Evolutionary conservation across 1,140 invertebrate species (phyloP), one percentile per base, ranked within the genome.

Genomic region (Paramacrobiotus metropolitanus): DNA sequence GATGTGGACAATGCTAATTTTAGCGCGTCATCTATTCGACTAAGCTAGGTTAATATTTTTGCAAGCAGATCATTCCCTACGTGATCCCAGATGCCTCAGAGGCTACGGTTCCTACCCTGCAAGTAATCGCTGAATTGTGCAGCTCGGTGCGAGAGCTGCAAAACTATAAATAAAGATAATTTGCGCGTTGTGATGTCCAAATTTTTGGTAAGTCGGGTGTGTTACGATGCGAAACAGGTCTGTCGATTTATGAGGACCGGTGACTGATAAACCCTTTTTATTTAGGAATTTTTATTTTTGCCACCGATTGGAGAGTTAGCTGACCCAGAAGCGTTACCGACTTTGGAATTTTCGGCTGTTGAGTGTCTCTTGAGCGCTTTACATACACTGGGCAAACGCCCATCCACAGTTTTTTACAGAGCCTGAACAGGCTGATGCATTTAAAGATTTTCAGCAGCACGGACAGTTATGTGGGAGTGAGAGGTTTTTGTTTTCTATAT

Each of bases 311-410:
- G n/a, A n/a, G n/a, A n/a, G n/a, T n/a, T n/a, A n/a, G n/a, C n/a
- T n/a, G n/a, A n/a, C n/a, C n/a, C n/a, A n/a, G n/a, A n/a, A n/a
- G n/a, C n/a, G 9, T n/a, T 40, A 9, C n/a, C 34, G 9, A 40
- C 83, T 65, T 77, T 94, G 44, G 82, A 93, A 68, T 93, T 94
- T 70, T 88, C 87, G 55, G 82, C 86, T 69, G 86, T 95, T 1
- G 91, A 96, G 76, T 92, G 87, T 78, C 75, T 94, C 28, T 78
- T 96, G 66, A 93, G 81, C 72, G 78, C 84, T 18, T 83, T 95
- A 66, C 90, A 95, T 72, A 83, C 85, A 64, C 69, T 95, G n/a
- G 86, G 83, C 29, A 80, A 83, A 64, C 82, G 85, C 67, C n/a
- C 77, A 78, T 67, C 83, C 86, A 2, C 83, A 85, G 65, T 86